phyloP scores from a whole-genome alignment of 2,888 invertebrate genomes.

The Drosophila sordidapex region DNA sequence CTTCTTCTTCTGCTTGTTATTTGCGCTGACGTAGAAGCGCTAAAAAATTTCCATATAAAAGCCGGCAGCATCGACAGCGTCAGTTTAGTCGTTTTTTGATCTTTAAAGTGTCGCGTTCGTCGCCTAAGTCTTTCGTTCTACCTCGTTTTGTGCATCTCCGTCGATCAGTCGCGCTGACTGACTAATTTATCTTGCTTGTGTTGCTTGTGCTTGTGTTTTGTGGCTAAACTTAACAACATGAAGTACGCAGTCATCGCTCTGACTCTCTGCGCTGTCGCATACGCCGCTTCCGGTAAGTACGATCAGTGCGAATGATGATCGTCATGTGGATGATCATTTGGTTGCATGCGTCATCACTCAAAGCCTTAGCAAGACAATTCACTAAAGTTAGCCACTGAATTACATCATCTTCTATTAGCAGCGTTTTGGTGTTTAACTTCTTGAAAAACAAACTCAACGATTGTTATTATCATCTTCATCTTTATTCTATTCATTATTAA shows the following conservation, averaged over 20 bases:
- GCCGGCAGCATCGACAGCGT: constrained; percentile 37
- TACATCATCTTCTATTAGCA: constrained; percentile 51
- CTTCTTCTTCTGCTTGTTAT: constrained; percentile 44
- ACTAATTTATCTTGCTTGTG: constrained; percentile 26
- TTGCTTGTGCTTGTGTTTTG: constrained; percentile 14
- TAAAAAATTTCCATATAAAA: constrained; percentile 78
- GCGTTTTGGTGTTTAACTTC: constrained; percentile 7
- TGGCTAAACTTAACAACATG: constrained; percentile 54
- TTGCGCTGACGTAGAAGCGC: constrained; percentile 64
- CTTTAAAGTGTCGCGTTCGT: constrained; percentile 64
- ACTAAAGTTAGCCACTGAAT: constrained; percentile 31
- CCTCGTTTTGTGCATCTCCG: constrained; percentile 53
- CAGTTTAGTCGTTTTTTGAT: constrained; percentile 73
- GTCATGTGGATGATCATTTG: background rate
- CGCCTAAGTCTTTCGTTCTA: constrained; percentile 73
- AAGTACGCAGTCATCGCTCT: constrained; percentile 67
- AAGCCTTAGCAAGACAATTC: background rate
- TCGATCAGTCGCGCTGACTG: background rate
- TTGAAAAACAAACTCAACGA: constrained; percentile 36
- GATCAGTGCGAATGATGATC: background rate
- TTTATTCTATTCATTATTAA: constrained; percentile 34
- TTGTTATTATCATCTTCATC: constrained; percentile 46
- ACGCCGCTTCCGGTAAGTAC: constrained; percentile 78
- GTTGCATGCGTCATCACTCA: constrained; percentile 39
- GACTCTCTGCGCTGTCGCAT: constrained; percentile 57